Conservation (phyloP, 2,888 invertebrate species). For the Aproaerema taeniolella region DNA sequence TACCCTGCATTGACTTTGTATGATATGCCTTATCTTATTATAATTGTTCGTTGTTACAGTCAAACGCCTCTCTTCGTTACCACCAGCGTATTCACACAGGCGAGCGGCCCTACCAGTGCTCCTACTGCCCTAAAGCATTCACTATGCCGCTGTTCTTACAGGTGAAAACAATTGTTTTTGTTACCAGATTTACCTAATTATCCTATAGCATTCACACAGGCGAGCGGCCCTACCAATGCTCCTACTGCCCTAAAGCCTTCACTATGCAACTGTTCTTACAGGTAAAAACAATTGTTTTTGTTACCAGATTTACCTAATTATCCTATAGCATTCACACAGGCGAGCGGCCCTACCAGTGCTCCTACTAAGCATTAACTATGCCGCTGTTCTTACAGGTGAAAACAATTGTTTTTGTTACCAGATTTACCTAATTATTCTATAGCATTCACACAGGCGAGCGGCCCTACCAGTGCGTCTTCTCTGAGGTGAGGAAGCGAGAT, state of each 20-base stretch:
- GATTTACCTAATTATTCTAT: no score
- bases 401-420: no score
- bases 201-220: constrained; percentile 45
- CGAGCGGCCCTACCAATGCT: constrained; percentile 40
- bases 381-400: constrained; percentile 31
- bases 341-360: constrained; percentile 40
- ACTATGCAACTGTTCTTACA: constrained; percentile 31
- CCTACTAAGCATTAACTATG: constrained; percentile 38
- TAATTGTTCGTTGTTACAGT: constrained; percentile 41
- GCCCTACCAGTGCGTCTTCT: no score
- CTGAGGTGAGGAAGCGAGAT: no score
- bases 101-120: constrained; percentile 40
- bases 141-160: constrained; percentile 31
- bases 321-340: constrained; percentile 45
- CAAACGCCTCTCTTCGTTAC: constrained; percentile 37
- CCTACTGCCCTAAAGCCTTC: constrained; percentile 39
- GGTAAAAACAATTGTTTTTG: no score
- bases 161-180: no score
- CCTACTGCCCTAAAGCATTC: constrained; percentile 39
- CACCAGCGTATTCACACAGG: constrained; percentile 44
- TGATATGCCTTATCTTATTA: no score
- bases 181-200: no score
- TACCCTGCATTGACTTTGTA: no score
- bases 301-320: no score
- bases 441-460: constrained; percentile 44